Evolutionary conservation across 2,888 invertebrate genomes (phyloP).

Genomic region (Alentia gelatinosa): DNA sequence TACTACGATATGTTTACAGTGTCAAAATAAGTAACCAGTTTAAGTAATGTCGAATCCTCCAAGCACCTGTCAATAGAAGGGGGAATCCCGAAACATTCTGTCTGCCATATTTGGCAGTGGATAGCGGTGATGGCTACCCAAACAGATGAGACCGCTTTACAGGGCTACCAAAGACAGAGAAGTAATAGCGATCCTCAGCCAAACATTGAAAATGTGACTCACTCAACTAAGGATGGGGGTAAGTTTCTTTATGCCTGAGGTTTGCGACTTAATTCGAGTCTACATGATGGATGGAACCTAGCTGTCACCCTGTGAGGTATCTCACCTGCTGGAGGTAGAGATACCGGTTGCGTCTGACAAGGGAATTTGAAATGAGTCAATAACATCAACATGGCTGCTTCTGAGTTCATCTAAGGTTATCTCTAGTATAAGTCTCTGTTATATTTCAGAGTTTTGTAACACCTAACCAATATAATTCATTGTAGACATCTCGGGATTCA

Average conservation of each 20-base stretch:
- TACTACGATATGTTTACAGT: no score
- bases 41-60: neutral
- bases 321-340: no score
- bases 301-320: no score
- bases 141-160: neutral
- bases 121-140: constrained; percentile 22
- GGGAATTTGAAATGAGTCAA: constrained; percentile 51
- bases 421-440: no score
- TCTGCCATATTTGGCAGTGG: constrained; percentile 42
- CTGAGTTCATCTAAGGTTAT: no score
- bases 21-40: no score
- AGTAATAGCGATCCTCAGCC: constrained; percentile 29
- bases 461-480: no score
- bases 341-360: constrained; percentile 24
- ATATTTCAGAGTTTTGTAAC: no score
- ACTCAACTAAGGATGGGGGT: neutral
- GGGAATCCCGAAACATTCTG: constrained; percentile 15
- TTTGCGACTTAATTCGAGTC: no score
- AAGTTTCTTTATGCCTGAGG: neutral
- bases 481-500: no score
- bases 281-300: neutral
- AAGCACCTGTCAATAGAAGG: constrained; percentile 45
- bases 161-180: constrained; percentile 27
- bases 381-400: constrained; percentile 21
- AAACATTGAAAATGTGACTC: neutral